Conservation (phyloP, 1,140 invertebrate genomes). For the Leptinotarsa texana region DNA sequence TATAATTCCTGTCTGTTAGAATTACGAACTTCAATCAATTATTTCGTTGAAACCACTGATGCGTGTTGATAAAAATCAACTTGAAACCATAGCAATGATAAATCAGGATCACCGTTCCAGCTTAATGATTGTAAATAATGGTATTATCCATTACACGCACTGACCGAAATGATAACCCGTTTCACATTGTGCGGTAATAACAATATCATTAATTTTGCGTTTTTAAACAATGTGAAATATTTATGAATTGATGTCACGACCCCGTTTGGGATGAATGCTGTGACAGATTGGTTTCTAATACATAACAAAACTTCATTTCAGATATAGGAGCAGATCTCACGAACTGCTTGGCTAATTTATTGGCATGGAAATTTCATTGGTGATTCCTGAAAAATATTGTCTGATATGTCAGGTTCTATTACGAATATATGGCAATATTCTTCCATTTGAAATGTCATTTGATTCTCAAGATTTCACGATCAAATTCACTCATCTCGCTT, state of each 20-base stretch:
- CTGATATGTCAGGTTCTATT: no score
- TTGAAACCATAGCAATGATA: not conserved
- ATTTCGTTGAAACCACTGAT: not conserved
- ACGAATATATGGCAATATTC: no score
- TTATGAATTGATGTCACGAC: not conserved
- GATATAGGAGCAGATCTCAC: no score
- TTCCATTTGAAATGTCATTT: no score
- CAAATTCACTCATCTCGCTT: no score
- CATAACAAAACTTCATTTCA: no score
- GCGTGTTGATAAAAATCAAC: not conserved
- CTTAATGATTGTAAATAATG: slow-evolving; percentile 7
- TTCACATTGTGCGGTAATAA: not conserved
- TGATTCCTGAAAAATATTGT: no score
- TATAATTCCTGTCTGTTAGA: no score
- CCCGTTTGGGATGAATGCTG: not conserved
- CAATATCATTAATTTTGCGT: not conserved
- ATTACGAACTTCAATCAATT: no score
- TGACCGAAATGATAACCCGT: slow-evolving; percentile 2
- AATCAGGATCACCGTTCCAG: not conserved
- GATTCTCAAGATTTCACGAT: no score
- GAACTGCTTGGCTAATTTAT: no score
- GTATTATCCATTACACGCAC: not conserved
- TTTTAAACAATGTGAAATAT: not conserved
- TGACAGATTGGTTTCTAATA: not conserved
- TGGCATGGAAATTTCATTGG: no score